Conservation (phyloP, 2,797 vertebrate species). For the Galagoides demidoff region DNA sequence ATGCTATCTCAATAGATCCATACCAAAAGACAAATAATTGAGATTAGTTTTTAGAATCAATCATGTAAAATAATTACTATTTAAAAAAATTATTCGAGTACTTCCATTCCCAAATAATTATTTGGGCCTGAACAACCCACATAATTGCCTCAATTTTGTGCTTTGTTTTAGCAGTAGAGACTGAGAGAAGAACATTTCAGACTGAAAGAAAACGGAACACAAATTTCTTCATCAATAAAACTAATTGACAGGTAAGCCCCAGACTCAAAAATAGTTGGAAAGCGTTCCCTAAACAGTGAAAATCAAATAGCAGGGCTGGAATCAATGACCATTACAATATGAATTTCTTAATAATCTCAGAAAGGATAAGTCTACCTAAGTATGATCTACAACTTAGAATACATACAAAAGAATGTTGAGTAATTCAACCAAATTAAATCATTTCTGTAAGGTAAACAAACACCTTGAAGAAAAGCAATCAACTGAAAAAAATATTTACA, state of each 20-base stretch:
- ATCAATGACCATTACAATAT: not conserved
- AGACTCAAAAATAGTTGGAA: not conserved
- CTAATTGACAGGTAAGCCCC: not conserved
- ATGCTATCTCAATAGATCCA: not conserved
- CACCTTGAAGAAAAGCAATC: not conserved
- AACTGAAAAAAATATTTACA: not conserved
- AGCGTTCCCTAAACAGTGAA: not conserved
- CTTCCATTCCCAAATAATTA: not conserved
- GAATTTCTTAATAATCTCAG: not conserved
- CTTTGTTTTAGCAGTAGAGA: not conserved
- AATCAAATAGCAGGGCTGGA: not conserved
- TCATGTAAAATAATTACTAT: not conserved
- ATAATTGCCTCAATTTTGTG: not conserved
- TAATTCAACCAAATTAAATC: not conserved
- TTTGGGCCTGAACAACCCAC: not conserved
- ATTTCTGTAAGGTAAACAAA: not conserved
- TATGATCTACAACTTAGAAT: not conserved
- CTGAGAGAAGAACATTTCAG: not conserved
- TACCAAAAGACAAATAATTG: constrained; percentile 5
- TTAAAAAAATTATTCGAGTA: not conserved
- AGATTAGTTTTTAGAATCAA: not conserved
- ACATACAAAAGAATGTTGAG: not conserved
- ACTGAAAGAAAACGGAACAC: not conserved
- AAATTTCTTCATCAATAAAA: not conserved
- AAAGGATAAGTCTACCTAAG: not conserved